Conservation (phyloP, 1,140 invertebrate genomes). For the Brachionus koreanus region DNA sequence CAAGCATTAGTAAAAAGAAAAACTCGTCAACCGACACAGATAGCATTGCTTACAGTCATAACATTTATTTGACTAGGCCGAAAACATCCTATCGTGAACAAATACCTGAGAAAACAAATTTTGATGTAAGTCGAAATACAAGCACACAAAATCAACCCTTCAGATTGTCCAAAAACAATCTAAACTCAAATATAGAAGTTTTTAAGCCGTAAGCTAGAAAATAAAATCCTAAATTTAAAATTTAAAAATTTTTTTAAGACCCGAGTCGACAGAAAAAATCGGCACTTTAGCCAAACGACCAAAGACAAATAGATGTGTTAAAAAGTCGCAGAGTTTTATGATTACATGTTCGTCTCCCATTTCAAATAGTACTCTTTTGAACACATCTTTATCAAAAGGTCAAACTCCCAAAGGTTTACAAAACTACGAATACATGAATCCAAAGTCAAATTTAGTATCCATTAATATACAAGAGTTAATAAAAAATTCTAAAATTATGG, state of each 20-base stretch:
- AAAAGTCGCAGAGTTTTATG: neutral
- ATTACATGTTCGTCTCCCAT: neutral
- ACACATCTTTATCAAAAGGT: neutral
- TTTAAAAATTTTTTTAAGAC: neutral
- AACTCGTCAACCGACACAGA: neutral
- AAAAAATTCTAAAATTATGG: slow-evolving; percentile 31
- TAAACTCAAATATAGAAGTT: slow-evolving; percentile 5
- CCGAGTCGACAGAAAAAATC: neutral
- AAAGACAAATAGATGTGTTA: neutral
- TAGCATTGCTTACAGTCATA: neutral
- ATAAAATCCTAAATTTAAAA: neutral
- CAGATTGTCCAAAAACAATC: neutral
- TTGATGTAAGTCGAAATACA: slow-evolving; percentile 13
- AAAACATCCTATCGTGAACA: neutral
- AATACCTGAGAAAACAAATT: neutral
- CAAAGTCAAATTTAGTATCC: neutral
- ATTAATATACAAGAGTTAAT: slow-evolving; percentile 2
- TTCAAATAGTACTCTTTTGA: neutral
- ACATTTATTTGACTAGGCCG: neutral
- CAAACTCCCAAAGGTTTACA: neutral
- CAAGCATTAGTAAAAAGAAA: neutral
- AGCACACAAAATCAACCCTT: neutral
- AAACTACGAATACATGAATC: neutral
- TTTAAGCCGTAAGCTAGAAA: slow-evolving; percentile 8
- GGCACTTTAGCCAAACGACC: neutral